These are phyloP conservation scores for Cheilosia vernalis DNA, from an alignment of 2,888 invertebrate species.

Conservation along the genomic window DNA sequence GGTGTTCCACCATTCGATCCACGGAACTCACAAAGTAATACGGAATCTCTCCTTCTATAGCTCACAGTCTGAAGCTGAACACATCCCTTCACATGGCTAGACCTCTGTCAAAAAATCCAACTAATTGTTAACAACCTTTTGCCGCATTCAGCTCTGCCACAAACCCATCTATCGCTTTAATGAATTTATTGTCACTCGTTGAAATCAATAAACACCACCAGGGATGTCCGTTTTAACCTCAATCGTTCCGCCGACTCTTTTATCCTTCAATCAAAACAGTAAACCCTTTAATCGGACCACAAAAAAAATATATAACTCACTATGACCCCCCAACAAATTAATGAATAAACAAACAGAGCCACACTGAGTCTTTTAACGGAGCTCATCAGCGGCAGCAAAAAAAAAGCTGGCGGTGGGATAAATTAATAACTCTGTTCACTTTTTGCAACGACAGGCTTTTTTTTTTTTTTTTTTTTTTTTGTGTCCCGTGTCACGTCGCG, in stretches of 20 bases:
- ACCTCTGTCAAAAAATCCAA: no score
- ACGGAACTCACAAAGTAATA: no score
- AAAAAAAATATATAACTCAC: constrained; percentile 13
- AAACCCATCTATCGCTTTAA: constrained; percentile 83
- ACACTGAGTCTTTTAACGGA: constrained; percentile 51
- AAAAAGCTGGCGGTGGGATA: constrained; percentile 27
- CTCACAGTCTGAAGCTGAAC: no score
- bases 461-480: constrained; percentile 4
- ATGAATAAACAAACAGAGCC: constrained; percentile 67
- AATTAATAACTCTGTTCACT: constrained; percentile 61
- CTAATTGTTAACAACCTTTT: no score
- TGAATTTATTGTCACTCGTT: constrained; percentile 81
- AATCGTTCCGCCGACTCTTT: constrained; percentile 25
- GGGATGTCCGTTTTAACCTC: constrained; percentile 12
- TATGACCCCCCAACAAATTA: constrained; percentile 44
- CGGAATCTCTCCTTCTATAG: no score
- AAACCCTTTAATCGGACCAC: constrained; percentile 63
- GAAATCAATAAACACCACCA: constrained; percentile 58
- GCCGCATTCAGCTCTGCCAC: constrained; percentile 76
- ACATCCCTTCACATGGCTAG: no score
- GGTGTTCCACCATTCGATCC: no score
- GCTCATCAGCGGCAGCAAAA: constrained; percentile 21
- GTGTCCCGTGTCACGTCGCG: background rate
- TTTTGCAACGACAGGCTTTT: constrained; percentile 7
- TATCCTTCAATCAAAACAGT: constrained; percentile 70